Evolutionary conservation across 2,888 invertebrate genomes (phyloP).

Genomic region (Salpingus planirostris): DNA sequence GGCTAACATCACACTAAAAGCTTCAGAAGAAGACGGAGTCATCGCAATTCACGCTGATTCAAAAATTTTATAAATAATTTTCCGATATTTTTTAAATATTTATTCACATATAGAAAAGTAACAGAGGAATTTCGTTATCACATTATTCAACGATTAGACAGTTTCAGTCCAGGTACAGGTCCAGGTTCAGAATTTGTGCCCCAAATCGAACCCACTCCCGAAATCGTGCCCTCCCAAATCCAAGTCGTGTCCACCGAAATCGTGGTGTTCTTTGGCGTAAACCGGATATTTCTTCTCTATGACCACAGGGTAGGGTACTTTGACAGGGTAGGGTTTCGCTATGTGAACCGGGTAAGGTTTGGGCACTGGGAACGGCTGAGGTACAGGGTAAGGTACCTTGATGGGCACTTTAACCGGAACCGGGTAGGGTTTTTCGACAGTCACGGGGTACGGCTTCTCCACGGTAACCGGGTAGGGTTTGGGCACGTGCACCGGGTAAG

Average conservation of each 20-base stretch:
- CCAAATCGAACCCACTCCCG: too few species aligned
- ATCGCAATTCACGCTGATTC: too few species aligned
- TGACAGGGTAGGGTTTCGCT: constrained; percentile 46
- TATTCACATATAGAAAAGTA: too few species aligned
- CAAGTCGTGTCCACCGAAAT: constrained; percentile 5
- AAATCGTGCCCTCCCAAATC: constrained; percentile 3
- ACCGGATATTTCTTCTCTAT: constrained; percentile 48
- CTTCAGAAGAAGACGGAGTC: too few species aligned
- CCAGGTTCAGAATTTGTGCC: too few species aligned
- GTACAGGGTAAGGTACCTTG: constrained; percentile 42
- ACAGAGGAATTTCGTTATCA: too few species aligned
- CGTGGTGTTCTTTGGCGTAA: constrained; percentile 13
- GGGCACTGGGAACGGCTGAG: constrained; percentile 31
- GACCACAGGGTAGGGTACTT: constrained; percentile 52
- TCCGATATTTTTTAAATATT: too few species aligned
- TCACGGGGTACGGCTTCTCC: constrained; percentile 43
- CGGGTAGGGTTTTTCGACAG: constrained; percentile 35
- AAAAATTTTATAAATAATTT: too few species aligned
- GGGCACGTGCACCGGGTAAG: constrained; percentile 48
- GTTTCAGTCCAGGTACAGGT: too few species aligned
- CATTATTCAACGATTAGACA: too few species aligned
- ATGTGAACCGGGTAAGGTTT: constrained; percentile 47
- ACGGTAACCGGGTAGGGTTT: constrained; percentile 52
- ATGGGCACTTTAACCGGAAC: constrained; percentile 44
- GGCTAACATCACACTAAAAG: too few species aligned